A percentile compares a stretch with the other conserved stretches of the same genome.
Conservation (phyloP, 2,113 vertebrate species). For the Bagarius yarrelli region DNA sequence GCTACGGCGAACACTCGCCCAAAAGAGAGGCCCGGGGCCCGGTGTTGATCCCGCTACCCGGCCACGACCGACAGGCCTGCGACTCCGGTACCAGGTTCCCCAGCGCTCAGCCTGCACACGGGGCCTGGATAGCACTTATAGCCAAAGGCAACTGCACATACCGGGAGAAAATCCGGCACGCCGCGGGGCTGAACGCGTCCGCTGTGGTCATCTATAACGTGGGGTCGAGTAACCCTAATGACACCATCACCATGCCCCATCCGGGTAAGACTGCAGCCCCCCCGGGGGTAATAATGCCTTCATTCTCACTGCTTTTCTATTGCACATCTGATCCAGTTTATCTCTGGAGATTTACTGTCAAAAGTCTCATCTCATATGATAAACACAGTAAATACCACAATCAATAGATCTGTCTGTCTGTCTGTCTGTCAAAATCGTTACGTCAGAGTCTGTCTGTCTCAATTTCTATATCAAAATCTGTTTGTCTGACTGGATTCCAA, state of each 20-base stretch:
- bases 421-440: too few relatives aligned
- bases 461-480: too few relatives aligned
- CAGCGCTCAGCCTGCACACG: conserved; percentile 59
- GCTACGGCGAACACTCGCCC: conserved; percentile 94
- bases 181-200: conserved; percentile 85
- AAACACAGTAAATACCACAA: too few relatives aligned
- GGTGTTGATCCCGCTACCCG: conserved; percentile 76
- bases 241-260: conserved; percentile 93
- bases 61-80: conserved; percentile 82
- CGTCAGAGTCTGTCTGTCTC: too few relatives aligned
- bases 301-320: background rate
- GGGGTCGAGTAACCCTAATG: conserved; percentile 83
- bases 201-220: conserved; percentile 92
- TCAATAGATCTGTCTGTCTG: too few relatives aligned
- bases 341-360: background rate
- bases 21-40: conserved; percentile 88
- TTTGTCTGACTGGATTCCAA: too few relatives aligned
- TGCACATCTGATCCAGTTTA: too few relatives aligned
- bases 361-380: too few relatives aligned
- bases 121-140: conserved; percentile 89
- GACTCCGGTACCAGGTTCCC: conserved; percentile 82
- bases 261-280: conserved; percentile 77
- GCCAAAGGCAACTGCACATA: conserved; percentile 88
- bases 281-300: background rate
- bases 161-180: conserved; percentile 89